phyloP scores from a whole-genome alignment of 2,888 invertebrate species.

The Sesia bembeciformis region DNA sequence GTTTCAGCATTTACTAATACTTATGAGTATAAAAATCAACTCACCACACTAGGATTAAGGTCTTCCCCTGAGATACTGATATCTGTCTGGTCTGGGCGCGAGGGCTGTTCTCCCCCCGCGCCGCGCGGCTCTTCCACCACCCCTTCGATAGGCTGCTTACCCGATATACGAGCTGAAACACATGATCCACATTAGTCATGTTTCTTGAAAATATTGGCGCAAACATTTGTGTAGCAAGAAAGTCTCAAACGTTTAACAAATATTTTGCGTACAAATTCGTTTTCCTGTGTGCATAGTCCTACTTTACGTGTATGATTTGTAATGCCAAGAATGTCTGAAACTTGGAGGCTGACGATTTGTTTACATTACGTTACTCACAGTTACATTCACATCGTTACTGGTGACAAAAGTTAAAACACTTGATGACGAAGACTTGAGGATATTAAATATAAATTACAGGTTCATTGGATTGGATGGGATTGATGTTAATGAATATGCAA shows the following conservation, averaged over 20 bases:
- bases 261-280: too few relatives aligned
- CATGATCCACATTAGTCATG: neutral
- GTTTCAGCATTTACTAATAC: too few relatives aligned
- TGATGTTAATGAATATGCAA: neutral
- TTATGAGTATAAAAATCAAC: constrained; percentile 11
- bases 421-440: constrained; percentile 3
- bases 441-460: neutral
- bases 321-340: too few relatives aligned
- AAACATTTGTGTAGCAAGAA: too few relatives aligned
- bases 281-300: too few relatives aligned
- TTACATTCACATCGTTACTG: too few relatives aligned
- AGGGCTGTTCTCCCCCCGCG: constrained; percentile 47
- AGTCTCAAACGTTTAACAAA: too few relatives aligned
- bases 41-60: constrained; percentile 39
- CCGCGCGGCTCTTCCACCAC: constrained; percentile 32
- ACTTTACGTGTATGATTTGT: too few relatives aligned
- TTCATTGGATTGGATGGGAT: neutral
- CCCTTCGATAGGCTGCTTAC: constrained; percentile 29
- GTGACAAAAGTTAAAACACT: too few relatives aligned
- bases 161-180: constrained; percentile 44
- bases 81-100: constrained; percentile 54
- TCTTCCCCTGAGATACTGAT: constrained; percentile 62
- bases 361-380: too few relatives aligned
- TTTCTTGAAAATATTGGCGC: neutral
- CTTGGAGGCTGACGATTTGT: too few relatives aligned